A percentile compares a stretch with the other conserved stretches of the same genome.
Conservation (phyloP, 1,140 invertebrate genomes). For the Papilio machaon region DNA sequence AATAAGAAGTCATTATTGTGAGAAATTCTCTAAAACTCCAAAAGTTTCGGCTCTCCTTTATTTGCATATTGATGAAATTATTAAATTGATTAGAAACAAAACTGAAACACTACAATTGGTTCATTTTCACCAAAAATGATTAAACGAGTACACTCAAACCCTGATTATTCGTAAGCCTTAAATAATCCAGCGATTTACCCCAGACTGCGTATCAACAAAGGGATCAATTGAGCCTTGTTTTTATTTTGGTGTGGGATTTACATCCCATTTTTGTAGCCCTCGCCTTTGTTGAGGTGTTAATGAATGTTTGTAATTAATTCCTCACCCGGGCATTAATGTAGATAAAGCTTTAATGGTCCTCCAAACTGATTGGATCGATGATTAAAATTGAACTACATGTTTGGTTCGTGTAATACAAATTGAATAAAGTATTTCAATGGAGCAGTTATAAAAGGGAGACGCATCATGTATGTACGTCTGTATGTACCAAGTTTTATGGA, state of each 20-base stretch:
- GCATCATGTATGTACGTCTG: too few relatives aligned
- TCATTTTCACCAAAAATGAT: neutral
- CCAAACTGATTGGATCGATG: constrained; percentile 16
- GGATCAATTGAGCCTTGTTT: constrained; percentile 23
- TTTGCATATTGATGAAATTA: neutral
- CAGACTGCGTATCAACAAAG: neutral
- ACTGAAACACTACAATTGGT: neutral
- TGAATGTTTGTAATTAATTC: constrained; percentile 35
- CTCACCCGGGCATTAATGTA: neutral
- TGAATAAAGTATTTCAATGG: neutral
- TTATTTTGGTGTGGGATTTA: constrained; percentile 22
- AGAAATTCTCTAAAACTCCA: too few relatives aligned
- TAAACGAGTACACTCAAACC: neutral
- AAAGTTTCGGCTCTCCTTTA: too few relatives aligned
- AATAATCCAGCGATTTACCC: constrained; percentile 20
- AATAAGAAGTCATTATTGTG: too few relatives aligned
- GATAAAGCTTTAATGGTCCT: neutral
- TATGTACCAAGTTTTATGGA: too few relatives aligned
- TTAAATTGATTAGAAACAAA: neutral
- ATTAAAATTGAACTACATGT: constrained; percentile 9
- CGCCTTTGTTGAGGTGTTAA: constrained; percentile 32
- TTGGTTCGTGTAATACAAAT: neutral
- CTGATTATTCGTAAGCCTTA: constrained; percentile 5
- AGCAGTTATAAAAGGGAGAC: neutral
- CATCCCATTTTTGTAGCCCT: constrained; percentile 28